Conservation (phyloP, 2,113 vertebrate species). For the Candoia aspera region DNA sequence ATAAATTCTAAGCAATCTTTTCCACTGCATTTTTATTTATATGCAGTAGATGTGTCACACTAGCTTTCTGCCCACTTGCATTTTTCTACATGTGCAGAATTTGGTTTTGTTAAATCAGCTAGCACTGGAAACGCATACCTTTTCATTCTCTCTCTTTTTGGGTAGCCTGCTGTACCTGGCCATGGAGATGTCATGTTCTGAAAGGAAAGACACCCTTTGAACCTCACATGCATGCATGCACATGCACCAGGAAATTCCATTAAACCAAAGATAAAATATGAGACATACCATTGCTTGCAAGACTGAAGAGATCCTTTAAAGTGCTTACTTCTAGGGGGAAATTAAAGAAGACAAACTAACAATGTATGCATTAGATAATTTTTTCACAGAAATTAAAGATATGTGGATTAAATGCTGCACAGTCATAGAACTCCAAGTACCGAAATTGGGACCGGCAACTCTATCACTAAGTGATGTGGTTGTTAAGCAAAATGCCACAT, state of each 20-base stretch:
- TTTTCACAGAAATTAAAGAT: neutral
- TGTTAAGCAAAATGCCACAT: neutral
- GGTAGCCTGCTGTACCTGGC: conserved; percentile 96
- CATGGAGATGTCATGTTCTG: conserved; percentile 96
- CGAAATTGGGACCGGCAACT: too few species aligned
- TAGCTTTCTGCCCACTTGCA: neutral
- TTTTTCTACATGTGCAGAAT: neutral
- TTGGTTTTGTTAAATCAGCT: neutral
- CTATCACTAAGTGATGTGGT: neutral
- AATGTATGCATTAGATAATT: neutral
- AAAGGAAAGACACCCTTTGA: conserved; percentile 55
- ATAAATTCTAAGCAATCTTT: neutral
- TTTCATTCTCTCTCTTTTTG: conserved; percentile 96
- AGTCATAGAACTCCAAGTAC: neutral
- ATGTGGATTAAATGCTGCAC: conserved; percentile 20
- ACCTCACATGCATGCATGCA: conserved; percentile 31
- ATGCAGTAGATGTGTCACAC: neutral
- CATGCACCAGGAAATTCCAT: neutral
- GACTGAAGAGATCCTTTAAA: conserved; percentile 92
- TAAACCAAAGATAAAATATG: conserved; percentile 24
- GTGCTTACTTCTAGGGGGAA: conserved; percentile 93
- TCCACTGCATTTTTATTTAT: neutral
- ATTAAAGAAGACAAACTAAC: conserved; percentile 51
- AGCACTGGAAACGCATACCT: conserved; percentile 71
- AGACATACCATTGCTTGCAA: conserved; percentile 89